Evolutionary conservation across 23 tunicate genomes (phyloP), one percentile per base, ranked within the genome.

Genomic region (Ascidia mentula): DNA sequence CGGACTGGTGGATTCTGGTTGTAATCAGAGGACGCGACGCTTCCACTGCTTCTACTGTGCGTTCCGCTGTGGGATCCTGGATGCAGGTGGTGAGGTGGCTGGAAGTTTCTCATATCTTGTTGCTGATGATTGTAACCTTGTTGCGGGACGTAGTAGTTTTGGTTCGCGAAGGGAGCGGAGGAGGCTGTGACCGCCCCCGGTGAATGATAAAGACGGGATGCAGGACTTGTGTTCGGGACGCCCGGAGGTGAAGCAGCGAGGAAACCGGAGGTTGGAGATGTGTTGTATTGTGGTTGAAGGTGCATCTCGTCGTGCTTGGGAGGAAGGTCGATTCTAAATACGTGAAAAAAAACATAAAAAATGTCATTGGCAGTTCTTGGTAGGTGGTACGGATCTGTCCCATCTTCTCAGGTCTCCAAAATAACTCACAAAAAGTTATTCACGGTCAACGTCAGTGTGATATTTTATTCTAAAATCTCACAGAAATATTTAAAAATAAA

Each of bases 11-110:
- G 90, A 53, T 60, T 72, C 33, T 81, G 86, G 40, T 86, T 91
- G 61, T 84, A 46, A 34, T 77, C 87, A 3, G 97, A 91, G 0
- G 97, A 91, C 31, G 82, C 81, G 32, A 74, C 72, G 46, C 97
- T 91, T 32, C 85, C 90, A 33, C 89, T 90, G 38, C 89, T 84
- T 40, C 86, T 79, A 77, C 90, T 82, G 20, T 60, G 83, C 73
- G 82, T 82, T 35, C 85, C 75, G 60, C 91, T 86, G 84, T 81
- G 76, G 18, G 74, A 39, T 18, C 69, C 72, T 24, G 85, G 85
- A 46, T 82, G 93, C 31, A 40, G 77, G 37, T 60, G 69, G 31
- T 69, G 69, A 36, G 71, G 72, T n/a, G 28, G 82, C 20, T 72
- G 46, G 24, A 76, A 87, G 17, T 32, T 60, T 13, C 61, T 85